Evolutionary conservation across 1,140 invertebrate species (phyloP), one percentile per base, ranked within the genome.

Genomic region (Maniola jurtina): DNA sequence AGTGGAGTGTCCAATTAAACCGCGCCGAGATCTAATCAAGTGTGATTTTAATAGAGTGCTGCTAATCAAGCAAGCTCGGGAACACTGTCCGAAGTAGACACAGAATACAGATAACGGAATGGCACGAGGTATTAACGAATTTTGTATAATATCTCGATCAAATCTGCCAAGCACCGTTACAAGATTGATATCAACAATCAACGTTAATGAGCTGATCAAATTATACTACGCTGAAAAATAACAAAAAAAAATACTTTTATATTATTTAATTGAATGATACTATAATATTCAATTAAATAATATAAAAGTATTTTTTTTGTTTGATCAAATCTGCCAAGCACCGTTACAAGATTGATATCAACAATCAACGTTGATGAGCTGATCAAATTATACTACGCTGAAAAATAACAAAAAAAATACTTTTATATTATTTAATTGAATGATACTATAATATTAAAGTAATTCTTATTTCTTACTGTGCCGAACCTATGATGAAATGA

Each of bases 21-120:
- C 70, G 74, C 78, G 63, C 76, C 68, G 71, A 80, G 79, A 87
- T 84, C 75, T 85, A 83, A 86, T 86, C 84, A 84, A 85, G 80
- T 82, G 80, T 81, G 80, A 85, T 86, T 86, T 81, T 85, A 85
- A 84, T 85, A 83, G 80, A 80, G 74, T 78, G 75, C 76, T 77
- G 77, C 70, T 75, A 73, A 76, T 74, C 61, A 60, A 80, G 67
- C 73, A 67, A 66, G 54, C 63, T 56, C 55, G 55, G 56, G 63
- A 16, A 58, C n/a, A n/a, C 54, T 68, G 63, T 69, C 68, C 67
- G 58, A 16, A 60, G 54, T n/a, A n/a, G n/a, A n/a, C n/a, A n/a
- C n/a, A n/a, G n/a, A n/a, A 4, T 70, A 65, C 67, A 66, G 71
- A 73, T 73, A 73, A 64, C 58, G 59, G 64, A 66, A 52, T 16